Evolutionary conservation across 1,140 invertebrate genomes (phyloP).

Genomic region (Euglossa dilemma): DNA sequence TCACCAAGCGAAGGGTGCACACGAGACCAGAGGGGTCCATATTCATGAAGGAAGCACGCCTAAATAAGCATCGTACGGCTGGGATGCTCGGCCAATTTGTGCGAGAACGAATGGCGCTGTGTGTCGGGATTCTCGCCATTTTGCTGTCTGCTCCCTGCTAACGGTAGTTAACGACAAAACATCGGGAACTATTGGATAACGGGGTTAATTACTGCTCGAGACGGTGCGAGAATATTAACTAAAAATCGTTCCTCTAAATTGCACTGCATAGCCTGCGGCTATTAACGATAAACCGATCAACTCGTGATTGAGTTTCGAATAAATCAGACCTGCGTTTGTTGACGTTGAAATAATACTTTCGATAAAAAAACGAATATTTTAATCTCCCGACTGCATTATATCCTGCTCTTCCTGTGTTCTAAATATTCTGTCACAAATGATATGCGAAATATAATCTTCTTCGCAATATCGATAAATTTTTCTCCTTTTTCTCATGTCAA

Average conservation of each 20-base stretch:
- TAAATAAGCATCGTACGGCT: slow-evolving; percentile 33
- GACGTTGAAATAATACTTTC: not conserved
- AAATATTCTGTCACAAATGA: no score
- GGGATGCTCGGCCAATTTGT: slow-evolving; percentile 41
- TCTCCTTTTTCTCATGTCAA: no score
- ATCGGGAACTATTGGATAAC: slow-evolving; percentile 5
- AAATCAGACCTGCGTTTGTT: not conserved
- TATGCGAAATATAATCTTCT: no score
- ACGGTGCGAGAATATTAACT: slow-evolving; percentile 1
- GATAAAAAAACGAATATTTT: no score
- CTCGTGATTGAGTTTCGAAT: not conserved
- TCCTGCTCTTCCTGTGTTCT: no score
- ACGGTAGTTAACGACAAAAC: slow-evolving; percentile 25
- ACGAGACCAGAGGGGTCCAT: slow-evolving; percentile 29
- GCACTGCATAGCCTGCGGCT: not conserved
- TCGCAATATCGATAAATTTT: no score
- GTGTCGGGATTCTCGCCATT: slow-evolving; percentile 2
- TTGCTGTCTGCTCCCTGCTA: slow-evolving; percentile 1
- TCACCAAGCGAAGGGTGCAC: not conserved
- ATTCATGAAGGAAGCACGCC: slow-evolving; percentile 57
- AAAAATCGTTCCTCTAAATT: slow-evolving; percentile 29
- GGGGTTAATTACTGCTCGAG: slow-evolving; percentile 36
- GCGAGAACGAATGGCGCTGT: slow-evolving; percentile 29
- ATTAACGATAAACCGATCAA: not conserved
- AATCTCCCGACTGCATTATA: no score